These are phyloP conservation scores for Lepilemur septentrionalis DNA, from an alignment of 2,797 vertebrate species.

Conservation along the genomic window DNA sequence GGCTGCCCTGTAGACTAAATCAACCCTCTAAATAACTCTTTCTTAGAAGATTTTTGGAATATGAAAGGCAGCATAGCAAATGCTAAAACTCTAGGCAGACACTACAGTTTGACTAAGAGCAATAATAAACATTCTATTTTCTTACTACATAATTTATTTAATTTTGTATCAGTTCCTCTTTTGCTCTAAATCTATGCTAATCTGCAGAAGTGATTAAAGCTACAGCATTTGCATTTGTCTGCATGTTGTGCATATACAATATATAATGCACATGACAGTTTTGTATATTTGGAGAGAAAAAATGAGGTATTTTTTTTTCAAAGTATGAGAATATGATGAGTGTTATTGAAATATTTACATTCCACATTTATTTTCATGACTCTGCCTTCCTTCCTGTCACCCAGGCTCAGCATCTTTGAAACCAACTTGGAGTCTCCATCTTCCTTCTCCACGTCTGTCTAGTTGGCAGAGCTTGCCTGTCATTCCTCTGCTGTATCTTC, in stretches of 20 bases:
- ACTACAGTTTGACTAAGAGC: background rate
- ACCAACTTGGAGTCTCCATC: background rate
- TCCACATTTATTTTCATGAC: background rate
- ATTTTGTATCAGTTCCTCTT: background rate
- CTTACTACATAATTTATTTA: background rate
- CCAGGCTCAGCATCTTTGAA: background rate
- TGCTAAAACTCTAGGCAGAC: background rate
- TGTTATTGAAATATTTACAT: background rate
- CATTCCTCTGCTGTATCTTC: background rate
- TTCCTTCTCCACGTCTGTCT: background rate
- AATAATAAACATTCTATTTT: background rate
- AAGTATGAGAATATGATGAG: background rate
- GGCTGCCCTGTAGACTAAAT: background rate
- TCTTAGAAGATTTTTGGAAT: background rate
- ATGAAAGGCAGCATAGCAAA: background rate
- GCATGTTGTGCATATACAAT: background rate
- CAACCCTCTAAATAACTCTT: background rate
- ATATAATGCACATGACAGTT: background rate
- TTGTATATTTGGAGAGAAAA: background rate
- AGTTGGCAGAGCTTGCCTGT: background rate
- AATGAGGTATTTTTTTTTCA: background rate
- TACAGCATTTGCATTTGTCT: background rate
- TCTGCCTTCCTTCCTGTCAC: background rate
- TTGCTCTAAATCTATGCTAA: background rate
- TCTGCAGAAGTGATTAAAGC: background rate